Percentiles rank a stretch among this genome's conserved stretches.
phyloP scores from a whole-genome alignment of 2,888 invertebrate species.

The Scelioninae gen. 2 region DNA sequence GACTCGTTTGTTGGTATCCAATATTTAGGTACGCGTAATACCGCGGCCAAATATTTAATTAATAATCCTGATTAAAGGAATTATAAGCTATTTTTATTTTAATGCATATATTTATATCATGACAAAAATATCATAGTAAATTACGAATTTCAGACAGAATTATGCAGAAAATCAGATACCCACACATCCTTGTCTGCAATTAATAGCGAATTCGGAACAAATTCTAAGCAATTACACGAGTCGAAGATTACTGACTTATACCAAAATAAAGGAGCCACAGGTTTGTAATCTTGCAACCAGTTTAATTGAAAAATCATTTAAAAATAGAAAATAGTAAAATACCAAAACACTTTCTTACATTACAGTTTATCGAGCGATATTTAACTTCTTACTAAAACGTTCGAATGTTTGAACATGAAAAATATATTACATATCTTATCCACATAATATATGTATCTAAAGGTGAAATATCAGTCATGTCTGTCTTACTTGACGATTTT shows the following conservation, averaged over 20 bases:
- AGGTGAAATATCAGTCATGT: too few species aligned
- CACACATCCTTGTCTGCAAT: slow-evolving; percentile 84
- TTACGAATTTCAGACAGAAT: slow-evolving; percentile 78
- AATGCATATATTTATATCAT: slow-evolving; percentile 1
- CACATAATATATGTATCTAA: too few species aligned
- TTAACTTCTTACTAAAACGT: too few species aligned
- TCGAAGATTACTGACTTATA: slow-evolving; percentile 89
- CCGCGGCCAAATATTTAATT: too few species aligned
- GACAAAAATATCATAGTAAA: slow-evolving; percentile 8
- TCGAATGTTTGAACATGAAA: too few species aligned
- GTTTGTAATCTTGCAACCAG: slow-evolving; percentile 62
- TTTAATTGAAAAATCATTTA: too few species aligned
- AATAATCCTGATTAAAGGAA: not conserved
- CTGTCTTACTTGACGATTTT: too few species aligned
- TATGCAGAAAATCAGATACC: slow-evolving; percentile 86
- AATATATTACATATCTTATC: too few species aligned
- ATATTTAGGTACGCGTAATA: slow-evolving; percentile 82
- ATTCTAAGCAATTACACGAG: slow-evolving; percentile 87
- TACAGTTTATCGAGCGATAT: too few species aligned
- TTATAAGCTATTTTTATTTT: slow-evolving; percentile 2
- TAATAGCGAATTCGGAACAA: slow-evolving; percentile 94
- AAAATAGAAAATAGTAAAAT: not conserved
- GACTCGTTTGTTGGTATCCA: slow-evolving; percentile 97
- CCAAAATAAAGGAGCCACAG: slow-evolving; percentile 81
- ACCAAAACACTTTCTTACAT: too few species aligned